Conservation (phyloP, 1,140 invertebrate species). For the Calycopis cecrops region DNA sequence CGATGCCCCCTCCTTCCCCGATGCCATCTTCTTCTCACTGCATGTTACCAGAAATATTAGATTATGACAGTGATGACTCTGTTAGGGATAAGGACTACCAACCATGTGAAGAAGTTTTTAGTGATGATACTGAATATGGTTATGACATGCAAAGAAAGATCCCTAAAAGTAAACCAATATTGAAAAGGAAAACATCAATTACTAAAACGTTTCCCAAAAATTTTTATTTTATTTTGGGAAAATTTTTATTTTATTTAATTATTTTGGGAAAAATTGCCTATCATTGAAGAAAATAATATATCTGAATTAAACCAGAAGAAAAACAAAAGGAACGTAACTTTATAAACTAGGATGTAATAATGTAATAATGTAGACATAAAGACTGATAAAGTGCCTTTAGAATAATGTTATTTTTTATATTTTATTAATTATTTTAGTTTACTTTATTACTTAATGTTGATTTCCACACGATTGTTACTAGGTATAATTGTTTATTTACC, state of each 20-base stretch:
- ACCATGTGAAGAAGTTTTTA: no score
- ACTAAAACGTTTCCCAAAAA: no score
- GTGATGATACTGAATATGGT: slow-evolving; percentile 10
- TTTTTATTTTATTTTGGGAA: not conserved
- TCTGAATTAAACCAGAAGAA: not conserved
- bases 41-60: not conserved
- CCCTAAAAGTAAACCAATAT: slow-evolving; percentile 7
- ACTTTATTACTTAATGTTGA: no score
- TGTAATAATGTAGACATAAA: no score
- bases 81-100: no score
- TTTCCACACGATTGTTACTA: no score
- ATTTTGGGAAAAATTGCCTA: slow-evolving; percentile 2
- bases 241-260: no score
- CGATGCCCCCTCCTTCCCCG: not conserved
- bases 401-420: not conserved
- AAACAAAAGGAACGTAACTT: not conserved
- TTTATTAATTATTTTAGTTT: not conserved
- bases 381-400: not conserved
- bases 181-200: slow-evolving; percentile 9
- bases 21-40: not conserved
- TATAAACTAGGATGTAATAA: no score
- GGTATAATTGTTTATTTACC: no score
- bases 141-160: slow-evolving; percentile 6
- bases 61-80: no score
- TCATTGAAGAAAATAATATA: not conserved